Evolutionary conservation across 2,888 invertebrate genomes (phyloP).

Genomic region (Rutpela maculata): DNA sequence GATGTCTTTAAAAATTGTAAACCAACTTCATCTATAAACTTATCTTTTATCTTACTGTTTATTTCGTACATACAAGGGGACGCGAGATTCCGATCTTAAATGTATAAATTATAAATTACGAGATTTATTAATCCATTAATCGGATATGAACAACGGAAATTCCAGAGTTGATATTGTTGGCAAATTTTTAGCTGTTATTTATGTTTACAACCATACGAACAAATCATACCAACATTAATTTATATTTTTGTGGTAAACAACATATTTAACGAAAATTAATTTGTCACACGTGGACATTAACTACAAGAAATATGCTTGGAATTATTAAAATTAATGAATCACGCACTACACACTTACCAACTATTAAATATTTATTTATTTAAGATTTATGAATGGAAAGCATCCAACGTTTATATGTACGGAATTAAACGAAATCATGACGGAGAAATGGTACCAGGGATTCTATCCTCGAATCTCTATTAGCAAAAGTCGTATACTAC

Average conservation of each 20-base stretch:
- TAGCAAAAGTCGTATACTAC: no score
- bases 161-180: not conserved
- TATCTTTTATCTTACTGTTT: not conserved
- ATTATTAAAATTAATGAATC: not conserved
- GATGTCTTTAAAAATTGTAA: no score
- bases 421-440: no score
- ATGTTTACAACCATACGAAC: not conserved
- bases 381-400: not conserved
- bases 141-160: not conserved
- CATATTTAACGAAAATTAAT: constrained; percentile 3
- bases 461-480: no score
- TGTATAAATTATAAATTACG: not conserved
- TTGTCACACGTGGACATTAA: not conserved
- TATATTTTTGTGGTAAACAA: not conserved
- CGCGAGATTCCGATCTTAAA: not conserved
- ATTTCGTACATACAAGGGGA: not conserved
- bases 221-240: not conserved
- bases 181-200: not conserved
- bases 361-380: not conserved
- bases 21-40: not conserved
- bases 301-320: not conserved
- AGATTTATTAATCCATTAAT: not conserved
- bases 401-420: no score
- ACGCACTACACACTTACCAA: not conserved
- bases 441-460: no score